Percentiles rank a stretch among this genome's conserved stretches.
phyloP scores from a whole-genome alignment of 2,888 invertebrate species.

The Cinara cedri region DNA sequence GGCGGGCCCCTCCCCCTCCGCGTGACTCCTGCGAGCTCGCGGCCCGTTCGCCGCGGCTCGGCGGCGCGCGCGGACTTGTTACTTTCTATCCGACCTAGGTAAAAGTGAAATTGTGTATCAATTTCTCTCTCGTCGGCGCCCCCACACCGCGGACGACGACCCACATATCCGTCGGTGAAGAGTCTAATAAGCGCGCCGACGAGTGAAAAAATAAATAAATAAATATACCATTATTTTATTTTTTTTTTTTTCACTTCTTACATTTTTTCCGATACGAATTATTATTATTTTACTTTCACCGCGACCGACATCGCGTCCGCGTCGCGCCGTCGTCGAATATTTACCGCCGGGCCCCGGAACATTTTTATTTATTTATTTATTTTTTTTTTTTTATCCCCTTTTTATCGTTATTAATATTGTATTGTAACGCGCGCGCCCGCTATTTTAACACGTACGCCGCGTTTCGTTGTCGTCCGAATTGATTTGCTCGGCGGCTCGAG shows the following conservation, averaged over 20 bases:
- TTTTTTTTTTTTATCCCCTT: no score
- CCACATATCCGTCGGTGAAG: conserved; percentile 8
- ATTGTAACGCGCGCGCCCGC: background rate
- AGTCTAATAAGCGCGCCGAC: no score
- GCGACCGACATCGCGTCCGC: background rate
- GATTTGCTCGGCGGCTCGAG: conserved; percentile 23
- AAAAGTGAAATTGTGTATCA: conserved; percentile 56
- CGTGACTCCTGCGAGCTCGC: background rate
- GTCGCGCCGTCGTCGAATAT: background rate
- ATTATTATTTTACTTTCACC: conserved; percentile 1
- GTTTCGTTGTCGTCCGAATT: background rate
- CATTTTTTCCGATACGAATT: no score
- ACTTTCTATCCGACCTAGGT: conserved; percentile 52
- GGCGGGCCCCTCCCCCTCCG: background rate
- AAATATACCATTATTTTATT: background rate
- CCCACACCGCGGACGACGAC: conserved; percentile 29
- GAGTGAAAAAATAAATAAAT: background rate
- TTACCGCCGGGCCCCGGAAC: no score
- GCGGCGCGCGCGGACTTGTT: conserved; percentile 15
- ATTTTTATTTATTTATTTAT: no score
- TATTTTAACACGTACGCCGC: no score
- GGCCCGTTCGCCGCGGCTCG: conserved; percentile 6
- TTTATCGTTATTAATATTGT: background rate
- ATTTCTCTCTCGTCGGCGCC: conserved; percentile 55
- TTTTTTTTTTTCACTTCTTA: background rate